Evolutionary conservation across 1,140 invertebrate genomes (phyloP), one percentile per base, ranked within the genome.

Genomic region (Caenorhabditis latens): DNA sequence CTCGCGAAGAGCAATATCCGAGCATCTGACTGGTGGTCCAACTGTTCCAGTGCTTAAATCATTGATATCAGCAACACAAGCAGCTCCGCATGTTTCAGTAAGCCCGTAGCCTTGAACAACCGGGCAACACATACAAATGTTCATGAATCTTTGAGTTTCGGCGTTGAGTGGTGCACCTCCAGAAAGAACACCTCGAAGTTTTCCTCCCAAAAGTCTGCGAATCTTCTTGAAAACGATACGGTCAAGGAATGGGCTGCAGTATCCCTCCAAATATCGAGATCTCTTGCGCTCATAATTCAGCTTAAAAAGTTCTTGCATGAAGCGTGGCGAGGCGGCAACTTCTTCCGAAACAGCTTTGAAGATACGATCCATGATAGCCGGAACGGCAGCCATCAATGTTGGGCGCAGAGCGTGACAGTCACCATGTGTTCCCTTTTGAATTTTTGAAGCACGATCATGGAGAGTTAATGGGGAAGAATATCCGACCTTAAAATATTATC

Each of bases 311-410:
- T 88, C 87, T 55, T 88, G 87, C 87, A 88, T 88, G 71, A 88
- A 84, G 11, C 87, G 63, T 24, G 87, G 87, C n/a, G 57, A 67
- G 13, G 87, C 83, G n/a, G 87, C 87, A 50, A 88, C 87, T 63
- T 88, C 87, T 40, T 88, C 87, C 7, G 83, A 84, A n/a, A 88
- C 87, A 21, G 87, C 87, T 67, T 88, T 88, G 84, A 88, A 88
- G 13, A 88, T 88, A 21, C 87, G 85, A 43, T 88, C 87, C 87
- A 88, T 88, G 55, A 88, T 88, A 24, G 87, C 87, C 8, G 87
- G 87, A 40, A 88, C 87, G 43, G 87, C 87, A 82, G 87, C 87
- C 83, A 88, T 84, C 13, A 88, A 67, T 4, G 87, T 88, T 43
- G 87, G 87, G 8, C 87, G 83, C 50, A 88, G 87, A 21, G 87